Evolutionary conservation across 2,113 vertebrate species (phyloP).

Genomic region (Helogale parvula): DNA sequence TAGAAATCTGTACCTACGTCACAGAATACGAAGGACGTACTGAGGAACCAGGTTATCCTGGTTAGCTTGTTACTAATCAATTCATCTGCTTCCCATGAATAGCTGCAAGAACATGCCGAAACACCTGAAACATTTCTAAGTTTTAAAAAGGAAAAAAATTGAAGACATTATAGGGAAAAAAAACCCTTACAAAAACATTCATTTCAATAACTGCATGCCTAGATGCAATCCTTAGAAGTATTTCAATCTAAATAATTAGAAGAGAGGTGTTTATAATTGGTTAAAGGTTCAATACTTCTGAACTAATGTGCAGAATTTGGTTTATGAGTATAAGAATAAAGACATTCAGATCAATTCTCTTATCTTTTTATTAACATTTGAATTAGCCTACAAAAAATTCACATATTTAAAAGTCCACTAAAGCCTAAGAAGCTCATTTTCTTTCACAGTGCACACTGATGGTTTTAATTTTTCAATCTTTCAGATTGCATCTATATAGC

Average conservation of each 20-base stretch:
- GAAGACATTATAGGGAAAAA: background rate
- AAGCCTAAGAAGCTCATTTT: conserved; percentile 15
- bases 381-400: background rate
- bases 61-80: background rate
- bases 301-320: background rate
- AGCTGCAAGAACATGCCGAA: background rate
- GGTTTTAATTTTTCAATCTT: conserved; percentile 47
- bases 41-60: background rate
- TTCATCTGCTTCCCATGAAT: background rate
- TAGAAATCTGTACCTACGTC: background rate
- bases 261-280: conserved; percentile 19
- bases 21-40: background rate
- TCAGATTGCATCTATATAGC: background rate
- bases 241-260: conserved; percentile 47
- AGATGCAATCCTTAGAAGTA: conserved; percentile 9
- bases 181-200: background rate
- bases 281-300: conserved; percentile 47
- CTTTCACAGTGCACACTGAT: conserved; percentile 1
- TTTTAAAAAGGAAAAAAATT: background rate
- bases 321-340: conserved; percentile 52
- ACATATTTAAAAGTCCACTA: conserved; percentile 9
- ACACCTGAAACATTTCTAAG: background rate
- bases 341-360: conserved; percentile 38
- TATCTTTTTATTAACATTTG: conserved; percentile 63
- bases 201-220: background rate